Evolutionary conservation across 2,113 vertebrate species (phyloP).

Genomic region (Platanista minor): DNA sequence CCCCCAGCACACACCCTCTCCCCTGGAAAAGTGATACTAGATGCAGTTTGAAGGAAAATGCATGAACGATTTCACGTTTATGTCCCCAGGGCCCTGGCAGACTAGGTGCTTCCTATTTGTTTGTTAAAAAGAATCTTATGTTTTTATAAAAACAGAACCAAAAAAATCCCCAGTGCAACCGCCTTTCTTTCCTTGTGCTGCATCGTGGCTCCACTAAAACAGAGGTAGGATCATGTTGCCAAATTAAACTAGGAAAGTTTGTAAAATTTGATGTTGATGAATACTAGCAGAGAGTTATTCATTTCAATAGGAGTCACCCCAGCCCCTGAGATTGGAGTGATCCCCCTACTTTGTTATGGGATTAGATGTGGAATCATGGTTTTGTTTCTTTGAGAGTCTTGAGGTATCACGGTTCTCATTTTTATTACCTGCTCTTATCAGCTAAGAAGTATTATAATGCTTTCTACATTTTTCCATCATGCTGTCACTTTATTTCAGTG

Average conservation of each 20-base stretch:
- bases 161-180: accelerated
- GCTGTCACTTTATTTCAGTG: not conserved
- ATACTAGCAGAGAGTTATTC: not conserved
- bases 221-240: too few species aligned
- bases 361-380: not conserved
- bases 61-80: too few species aligned
- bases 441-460: not conserved
- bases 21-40: not conserved
- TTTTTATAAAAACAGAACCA: not conserved
- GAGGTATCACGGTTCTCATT: not conserved
- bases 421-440: not conserved
- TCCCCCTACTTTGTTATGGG: too few species aligned
- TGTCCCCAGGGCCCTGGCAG: not conserved
- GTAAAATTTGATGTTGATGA: not conserved
- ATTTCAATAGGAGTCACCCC: not conserved
- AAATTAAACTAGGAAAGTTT: not conserved
- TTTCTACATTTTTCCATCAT: not conserved
- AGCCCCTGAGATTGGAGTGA: too few species aligned
- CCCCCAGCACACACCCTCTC: too few species aligned
- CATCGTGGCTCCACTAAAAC: not conserved
- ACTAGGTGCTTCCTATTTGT: not conserved
- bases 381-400: not conserved
- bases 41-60: not conserved
- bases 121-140: not conserved
- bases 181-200: accelerated